phyloP scores from a whole-genome alignment of 2,797 vertebrate species.

The Lepus townsendii region DNA sequence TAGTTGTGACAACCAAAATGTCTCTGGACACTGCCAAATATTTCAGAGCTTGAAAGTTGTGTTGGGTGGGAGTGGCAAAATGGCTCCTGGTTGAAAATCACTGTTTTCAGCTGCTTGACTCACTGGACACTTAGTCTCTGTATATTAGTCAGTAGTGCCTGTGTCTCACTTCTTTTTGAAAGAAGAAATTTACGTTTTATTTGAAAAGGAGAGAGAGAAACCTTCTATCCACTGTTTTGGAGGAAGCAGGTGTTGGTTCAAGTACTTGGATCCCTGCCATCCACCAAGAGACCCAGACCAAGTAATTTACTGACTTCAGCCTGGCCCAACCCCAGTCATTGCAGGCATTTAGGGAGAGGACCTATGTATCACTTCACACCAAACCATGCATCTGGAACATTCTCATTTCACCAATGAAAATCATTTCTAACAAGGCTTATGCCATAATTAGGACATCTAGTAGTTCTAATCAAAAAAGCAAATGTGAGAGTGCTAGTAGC shows the following conservation, averaged over 20 bases:
- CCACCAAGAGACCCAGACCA: too few relatives aligned
- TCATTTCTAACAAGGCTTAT: background rate
- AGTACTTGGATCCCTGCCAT: too few relatives aligned
- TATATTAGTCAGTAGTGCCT: background rate
- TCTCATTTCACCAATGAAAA: conserved; percentile 49
- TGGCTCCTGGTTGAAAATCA: background rate
- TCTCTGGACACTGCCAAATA: background rate
- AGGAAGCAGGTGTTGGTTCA: too few relatives aligned
- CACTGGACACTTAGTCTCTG: background rate
- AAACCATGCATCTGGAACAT: background rate
- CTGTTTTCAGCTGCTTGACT: background rate
- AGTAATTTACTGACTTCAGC: too few relatives aligned
- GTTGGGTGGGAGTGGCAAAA: background rate
- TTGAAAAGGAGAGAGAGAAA: too few relatives aligned
- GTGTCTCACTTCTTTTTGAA: background rate
- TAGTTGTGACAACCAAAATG: background rate
- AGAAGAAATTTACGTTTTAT: too few relatives aligned
- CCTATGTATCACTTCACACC: background rate
- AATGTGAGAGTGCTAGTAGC: background rate
- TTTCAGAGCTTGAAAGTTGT: too few relatives aligned
- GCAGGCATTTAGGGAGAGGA: too few relatives aligned
- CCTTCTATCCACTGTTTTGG: too few relatives aligned
- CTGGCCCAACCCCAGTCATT: too few relatives aligned
- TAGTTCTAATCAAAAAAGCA: conserved; percentile 21
- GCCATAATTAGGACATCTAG: conserved; percentile 59